Conservation (phyloP, 1,140 invertebrate genomes). For the Wasmannia auropunctata region DNA sequence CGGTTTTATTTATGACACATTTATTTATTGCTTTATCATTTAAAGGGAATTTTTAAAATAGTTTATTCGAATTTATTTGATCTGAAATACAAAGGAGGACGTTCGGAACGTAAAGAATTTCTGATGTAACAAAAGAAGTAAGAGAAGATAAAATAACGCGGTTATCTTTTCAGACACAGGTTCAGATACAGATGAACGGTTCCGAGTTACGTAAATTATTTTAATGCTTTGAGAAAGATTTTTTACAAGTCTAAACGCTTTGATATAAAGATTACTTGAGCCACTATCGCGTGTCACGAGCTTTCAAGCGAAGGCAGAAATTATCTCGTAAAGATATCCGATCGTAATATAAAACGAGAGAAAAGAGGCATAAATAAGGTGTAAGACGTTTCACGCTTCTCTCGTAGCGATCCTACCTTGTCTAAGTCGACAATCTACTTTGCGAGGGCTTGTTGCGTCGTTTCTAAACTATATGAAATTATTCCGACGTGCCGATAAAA, state of each 20-base stretch:
- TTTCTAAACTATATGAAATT: not conserved
- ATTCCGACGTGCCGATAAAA: slow-evolving; percentile 21
- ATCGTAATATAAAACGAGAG: not conserved
- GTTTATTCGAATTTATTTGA: not conserved
- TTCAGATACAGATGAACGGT: not conserved
- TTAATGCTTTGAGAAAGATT: not conserved
- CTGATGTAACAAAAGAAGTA: not conserved
- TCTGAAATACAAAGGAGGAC: not conserved
- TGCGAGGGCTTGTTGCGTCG: not conserved
- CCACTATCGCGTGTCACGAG: not conserved
- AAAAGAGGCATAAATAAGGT: not conserved
- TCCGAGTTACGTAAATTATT: not conserved
- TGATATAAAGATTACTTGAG: not conserved
- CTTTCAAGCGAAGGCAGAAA: not conserved
- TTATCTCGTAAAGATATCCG: not conserved
- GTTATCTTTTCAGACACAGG: no score
- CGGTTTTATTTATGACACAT: no score
- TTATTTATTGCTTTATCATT: not conserved
- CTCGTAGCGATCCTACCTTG: not conserved
- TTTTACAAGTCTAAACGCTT: not conserved
- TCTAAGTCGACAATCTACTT: slow-evolving; percentile 20
- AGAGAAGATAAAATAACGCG: not conserved
- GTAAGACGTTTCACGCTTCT: not conserved
- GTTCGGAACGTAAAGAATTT: not conserved
- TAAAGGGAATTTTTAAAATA: not conserved